A percentile compares a stretch with the other conserved stretches of the same genome.
phyloP scores from a whole-genome alignment of 1,140 invertebrate genomes.

The Sitobion miscanthi region DNA sequence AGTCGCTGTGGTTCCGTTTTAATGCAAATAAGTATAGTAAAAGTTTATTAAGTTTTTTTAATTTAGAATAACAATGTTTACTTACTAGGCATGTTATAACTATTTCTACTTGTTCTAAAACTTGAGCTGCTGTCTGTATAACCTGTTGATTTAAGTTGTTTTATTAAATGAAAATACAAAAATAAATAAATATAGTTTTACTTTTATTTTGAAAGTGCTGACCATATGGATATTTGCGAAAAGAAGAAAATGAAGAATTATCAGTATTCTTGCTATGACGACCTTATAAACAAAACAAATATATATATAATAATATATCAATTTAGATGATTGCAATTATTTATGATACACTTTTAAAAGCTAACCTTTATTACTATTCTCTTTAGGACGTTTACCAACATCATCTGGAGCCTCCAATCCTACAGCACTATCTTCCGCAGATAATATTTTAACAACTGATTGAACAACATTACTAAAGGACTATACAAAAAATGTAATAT shows the following conservation, averaged over 20 bases:
- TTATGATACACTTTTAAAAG: too few species aligned
- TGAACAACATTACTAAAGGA: constrained; percentile 77
- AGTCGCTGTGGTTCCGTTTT: not conserved
- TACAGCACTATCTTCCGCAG: constrained; percentile 74
- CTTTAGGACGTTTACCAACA: constrained; percentile 75
- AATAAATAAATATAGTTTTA: not conserved
- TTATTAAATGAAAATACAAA: not conserved
- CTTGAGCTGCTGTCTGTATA: not conserved
- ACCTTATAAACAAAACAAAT: constrained; percentile 24
- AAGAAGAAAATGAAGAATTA: constrained; percentile 44
- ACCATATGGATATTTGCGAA: constrained; percentile 38
- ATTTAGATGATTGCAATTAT: not conserved
- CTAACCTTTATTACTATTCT: constrained; percentile 54
- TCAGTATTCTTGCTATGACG: constrained; percentile 36
- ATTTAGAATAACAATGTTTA: not conserved
- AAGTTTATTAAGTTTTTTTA: not conserved
- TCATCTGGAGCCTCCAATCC: constrained; percentile 77
- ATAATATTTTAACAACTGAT: constrained; percentile 73
- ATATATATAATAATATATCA: not conserved
- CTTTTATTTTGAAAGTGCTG: constrained; percentile 12
- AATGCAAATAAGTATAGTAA: not conserved
- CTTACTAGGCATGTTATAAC: constrained; percentile 30
- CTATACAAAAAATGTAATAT: constrained; percentile 62
- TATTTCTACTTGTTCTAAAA: constrained; percentile 16
- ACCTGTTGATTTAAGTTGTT: not conserved